Conservation (phyloP, 2,113 vertebrate species). For the Carassius gibelio region DNA sequence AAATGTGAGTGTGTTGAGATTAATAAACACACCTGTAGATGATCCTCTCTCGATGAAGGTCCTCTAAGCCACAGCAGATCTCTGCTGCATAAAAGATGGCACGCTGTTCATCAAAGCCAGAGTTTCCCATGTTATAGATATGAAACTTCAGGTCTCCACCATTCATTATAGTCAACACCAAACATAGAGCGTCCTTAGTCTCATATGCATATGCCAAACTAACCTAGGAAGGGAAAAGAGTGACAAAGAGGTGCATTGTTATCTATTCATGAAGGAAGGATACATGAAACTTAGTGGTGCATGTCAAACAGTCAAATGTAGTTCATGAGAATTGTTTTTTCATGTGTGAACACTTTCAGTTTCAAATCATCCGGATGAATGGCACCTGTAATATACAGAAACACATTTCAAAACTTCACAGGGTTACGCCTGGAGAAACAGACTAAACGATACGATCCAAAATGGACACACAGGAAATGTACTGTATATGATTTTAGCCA, state of each 20-base stretch:
- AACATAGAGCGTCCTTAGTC: constrained; percentile 88
- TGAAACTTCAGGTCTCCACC: constrained; percentile 89
- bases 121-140: constrained; percentile 89
- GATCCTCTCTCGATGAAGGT: constrained; percentile 84
- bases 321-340: neutral
- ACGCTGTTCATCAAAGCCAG: constrained; percentile 83
- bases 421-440: neutral
- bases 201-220: constrained; percentile 86
- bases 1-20: neutral
- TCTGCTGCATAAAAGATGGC: constrained; percentile 86
- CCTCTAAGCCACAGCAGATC: constrained; percentile 85
- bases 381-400: constrained; percentile 18
- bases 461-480: neutral
- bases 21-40: constrained; percentile 78
- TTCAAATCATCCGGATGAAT: constrained; percentile 1
- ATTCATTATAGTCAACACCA: constrained; percentile 90
- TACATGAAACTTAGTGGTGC: neutral
- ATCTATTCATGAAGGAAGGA: constrained; percentile 34
- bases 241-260: constrained; percentile 17
- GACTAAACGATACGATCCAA: neutral
- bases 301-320: neutral
- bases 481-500: neutral
- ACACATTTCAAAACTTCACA: neutral
- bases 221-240: constrained; percentile 68
- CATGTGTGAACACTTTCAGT: neutral